Conservation (phyloP, 2,797 vertebrate species). For the Chelon auratus region DNA sequence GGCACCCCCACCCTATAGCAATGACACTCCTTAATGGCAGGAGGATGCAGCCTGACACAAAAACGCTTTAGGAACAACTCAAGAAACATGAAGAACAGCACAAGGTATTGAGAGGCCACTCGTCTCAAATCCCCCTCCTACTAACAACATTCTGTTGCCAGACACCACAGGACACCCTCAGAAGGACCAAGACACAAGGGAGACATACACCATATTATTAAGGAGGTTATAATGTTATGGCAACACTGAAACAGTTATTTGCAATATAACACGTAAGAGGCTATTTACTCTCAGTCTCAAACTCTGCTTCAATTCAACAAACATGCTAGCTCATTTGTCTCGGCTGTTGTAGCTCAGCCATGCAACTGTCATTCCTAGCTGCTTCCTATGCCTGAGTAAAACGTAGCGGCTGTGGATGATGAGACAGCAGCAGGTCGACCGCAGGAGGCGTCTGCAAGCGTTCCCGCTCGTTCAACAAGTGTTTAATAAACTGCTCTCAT, state of each 20-base stretch:
- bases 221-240: background rate
- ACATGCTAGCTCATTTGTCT: background rate
- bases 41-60: no score
- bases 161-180: no score
- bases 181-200: no score
- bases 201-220: no score
- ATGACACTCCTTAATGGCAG: no score
- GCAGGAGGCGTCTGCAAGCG: background rate
- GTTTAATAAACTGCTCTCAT: slow-evolving; percentile 15
- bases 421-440: background rate
- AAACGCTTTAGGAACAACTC: no score
- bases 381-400: slow-evolving; percentile 20
- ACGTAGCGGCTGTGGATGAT: slow-evolving; percentile 7
- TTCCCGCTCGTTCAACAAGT: slow-evolving; percentile 8
- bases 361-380: slow-evolving; percentile 7
- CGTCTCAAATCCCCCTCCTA: no score
- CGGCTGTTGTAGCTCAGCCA: background rate
- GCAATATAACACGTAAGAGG: no score
- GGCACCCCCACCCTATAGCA: no score
- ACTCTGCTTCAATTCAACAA: background rate
- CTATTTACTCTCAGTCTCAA: background rate
- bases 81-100: no score
- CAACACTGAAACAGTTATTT: background rate
- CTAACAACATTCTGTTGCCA: no score
- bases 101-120: no score